Evolutionary conservation across 2,797 vertebrate genomes (phyloP), one percentile per base, ranked within the genome.

Genomic region (Danio albolineatus): DNA sequence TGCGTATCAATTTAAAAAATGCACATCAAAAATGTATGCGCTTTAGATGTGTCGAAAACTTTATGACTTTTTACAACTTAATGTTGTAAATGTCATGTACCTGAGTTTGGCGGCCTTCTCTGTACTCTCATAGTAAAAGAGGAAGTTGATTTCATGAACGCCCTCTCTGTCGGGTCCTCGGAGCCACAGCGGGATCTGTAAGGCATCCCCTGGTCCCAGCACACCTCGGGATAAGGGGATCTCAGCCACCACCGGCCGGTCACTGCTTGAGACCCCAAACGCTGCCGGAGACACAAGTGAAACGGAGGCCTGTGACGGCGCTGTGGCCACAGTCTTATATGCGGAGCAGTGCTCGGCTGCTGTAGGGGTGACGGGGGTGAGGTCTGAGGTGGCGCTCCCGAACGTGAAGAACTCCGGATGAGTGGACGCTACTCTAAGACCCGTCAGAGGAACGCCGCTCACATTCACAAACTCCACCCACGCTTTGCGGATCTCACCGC

Each of bases 401-500:
- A 99, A 98, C 21, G 98, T 98, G 88, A 99, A 99, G 92, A 99
- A 99, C 7, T 96, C 94, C 0, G 97, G 96, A 80, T 94, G 95
- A 61, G 96, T 98, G 85, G 96, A 98, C 4, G 93, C 96, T 51
- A 99, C 97, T 48, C 95, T 96, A 83, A 99, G 90, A 73, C 95
- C 92, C 0, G 95, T 91, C 82, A 99, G 92, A 57, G 97, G 92
- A 83, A 97, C 96, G 12, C 90, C 89, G 84, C 98, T 97, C 77
- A 99, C 96, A 0, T 99, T 99, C 80, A 96, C 95, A 91, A 99
- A 99, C 88, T 99, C 98, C 38, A 98, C 97, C 48, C 96, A 97
- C 0, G 97, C 96, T 90, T 98, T 98, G 70, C 95, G 91, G 86
- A 98, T 97, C 92, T 99, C 98, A 57, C 98, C 97, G 83, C 97